phyloP scores from a whole-genome alignment of 2,797 vertebrate species.

The Crax fasciolata region DNA sequence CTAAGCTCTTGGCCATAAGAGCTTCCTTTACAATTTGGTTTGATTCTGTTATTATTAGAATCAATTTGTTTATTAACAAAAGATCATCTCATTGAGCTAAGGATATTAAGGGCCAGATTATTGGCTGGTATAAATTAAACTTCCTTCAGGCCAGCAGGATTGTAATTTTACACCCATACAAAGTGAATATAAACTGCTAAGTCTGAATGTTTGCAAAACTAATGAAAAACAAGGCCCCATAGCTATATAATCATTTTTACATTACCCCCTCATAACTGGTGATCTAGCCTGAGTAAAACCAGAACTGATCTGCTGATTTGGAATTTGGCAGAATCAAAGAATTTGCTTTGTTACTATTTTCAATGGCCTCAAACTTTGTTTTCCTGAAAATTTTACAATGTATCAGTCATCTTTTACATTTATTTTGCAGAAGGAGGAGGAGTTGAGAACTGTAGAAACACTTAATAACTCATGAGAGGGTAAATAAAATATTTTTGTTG shows the following conservation, averaged over 20 bases:
- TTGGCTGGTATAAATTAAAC: slow-evolving; percentile 29
- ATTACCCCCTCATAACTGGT: slow-evolving; percentile 49
- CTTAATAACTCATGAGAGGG: neutral
- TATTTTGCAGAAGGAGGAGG: neutral
- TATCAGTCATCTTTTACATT: neutral
- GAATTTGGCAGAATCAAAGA: slow-evolving; percentile 3
- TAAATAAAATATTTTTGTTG: neutral
- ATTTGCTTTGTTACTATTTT: slow-evolving; percentile 10
- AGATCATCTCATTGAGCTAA: slow-evolving; percentile 40
- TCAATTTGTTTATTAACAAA: slow-evolving; percentile 62
- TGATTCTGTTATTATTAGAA: slow-evolving; percentile 60
- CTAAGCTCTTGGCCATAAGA: slow-evolving; percentile 27
- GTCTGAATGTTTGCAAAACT: slow-evolving; percentile 52
- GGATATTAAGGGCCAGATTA: slow-evolving; percentile 42
- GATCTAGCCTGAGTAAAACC: slow-evolving; percentile 9
- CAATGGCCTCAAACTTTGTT: neutral
- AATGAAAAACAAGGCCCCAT: slow-evolving; percentile 40
- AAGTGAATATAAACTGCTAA: slow-evolving; percentile 55
- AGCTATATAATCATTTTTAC: slow-evolving; percentile 31
- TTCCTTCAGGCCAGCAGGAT: neutral
- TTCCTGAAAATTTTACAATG: neutral
- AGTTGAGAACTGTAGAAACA: neutral
- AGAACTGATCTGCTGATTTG: neutral
- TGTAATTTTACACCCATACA: slow-evolving; percentile 24
- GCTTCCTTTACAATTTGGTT: slow-evolving; percentile 39